phyloP scores from a whole-genome alignment of 1,140 invertebrate species.

The Tenebrio molitor region DNA sequence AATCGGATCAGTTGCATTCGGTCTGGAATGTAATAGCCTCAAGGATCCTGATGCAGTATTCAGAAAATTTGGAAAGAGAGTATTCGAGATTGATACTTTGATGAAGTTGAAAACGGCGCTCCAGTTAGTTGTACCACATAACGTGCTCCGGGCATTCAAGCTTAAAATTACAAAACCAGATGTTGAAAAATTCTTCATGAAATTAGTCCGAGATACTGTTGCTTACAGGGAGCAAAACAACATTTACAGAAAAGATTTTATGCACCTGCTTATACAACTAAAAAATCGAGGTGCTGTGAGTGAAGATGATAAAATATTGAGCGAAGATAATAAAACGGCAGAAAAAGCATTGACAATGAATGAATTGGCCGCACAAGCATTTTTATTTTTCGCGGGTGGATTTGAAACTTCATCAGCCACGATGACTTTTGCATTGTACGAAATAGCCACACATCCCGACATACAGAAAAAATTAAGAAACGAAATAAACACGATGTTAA shows the following conservation, averaged over 20 bases:
- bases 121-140: neutral
- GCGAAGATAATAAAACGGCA: conserved; percentile 4
- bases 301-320: conserved; percentile 5
- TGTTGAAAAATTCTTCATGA: conserved; percentile 63
- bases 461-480: conserved; percentile 71
- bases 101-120: neutral
- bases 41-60: conserved; percentile 63
- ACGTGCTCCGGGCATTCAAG: conserved; percentile 1
- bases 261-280: conserved; percentile 70
- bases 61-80: conserved; percentile 55
- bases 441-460: conserved; percentile 69
- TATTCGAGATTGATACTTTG: conserved; percentile 4
- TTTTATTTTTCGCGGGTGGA: conserved; percentile 73
- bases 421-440: conserved; percentile 69
- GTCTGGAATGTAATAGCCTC: conserved; percentile 61
- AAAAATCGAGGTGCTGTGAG: conserved; percentile 64
- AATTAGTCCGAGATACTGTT: conserved; percentile 68
- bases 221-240: conserved; percentile 66
- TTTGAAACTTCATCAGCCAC: conserved; percentile 74
- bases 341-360: conserved; percentile 29
- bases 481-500: conserved; percentile 70
- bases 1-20: conserved; percentile 63
- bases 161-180: conserved; percentile 26
- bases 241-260: conserved; percentile 69
- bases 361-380: conserved; percentile 67